Evolutionary conservation across 2,797 vertebrate species (phyloP).

Genomic region (Anguilla megastoma): DNA sequence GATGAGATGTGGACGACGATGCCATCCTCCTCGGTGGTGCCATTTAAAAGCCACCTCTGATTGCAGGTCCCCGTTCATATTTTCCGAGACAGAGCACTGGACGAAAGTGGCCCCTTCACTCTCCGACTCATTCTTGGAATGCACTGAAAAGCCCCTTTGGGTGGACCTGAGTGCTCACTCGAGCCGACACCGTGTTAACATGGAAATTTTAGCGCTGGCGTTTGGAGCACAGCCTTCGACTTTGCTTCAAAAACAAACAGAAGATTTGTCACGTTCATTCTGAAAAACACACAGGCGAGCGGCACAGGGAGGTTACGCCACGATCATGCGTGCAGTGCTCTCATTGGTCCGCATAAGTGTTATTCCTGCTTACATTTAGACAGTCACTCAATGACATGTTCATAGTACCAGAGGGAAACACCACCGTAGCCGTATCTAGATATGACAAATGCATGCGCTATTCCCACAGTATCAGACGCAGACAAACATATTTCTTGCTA

Average conservation of each 20-base stretch:
- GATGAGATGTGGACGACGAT: neutral
- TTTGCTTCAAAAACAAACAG: neutral
- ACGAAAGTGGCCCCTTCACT: neutral
- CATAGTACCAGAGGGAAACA: neutral
- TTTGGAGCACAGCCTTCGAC: neutral
- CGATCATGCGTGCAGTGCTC: too few relatives aligned
- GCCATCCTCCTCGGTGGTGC: neutral
- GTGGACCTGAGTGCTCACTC: neutral
- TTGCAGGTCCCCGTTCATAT: neutral
- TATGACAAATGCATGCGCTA: neutral
- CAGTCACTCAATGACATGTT: neutral
- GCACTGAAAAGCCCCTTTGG: neutral
- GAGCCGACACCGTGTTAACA: neutral
- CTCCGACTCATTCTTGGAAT: neutral
- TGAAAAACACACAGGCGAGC: neutral
- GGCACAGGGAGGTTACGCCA: neutral
- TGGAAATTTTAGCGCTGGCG: neutral
- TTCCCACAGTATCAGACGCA: neutral
- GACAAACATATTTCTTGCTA: neutral
- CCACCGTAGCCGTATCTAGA: neutral
- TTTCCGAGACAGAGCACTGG: neutral
- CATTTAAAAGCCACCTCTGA: neutral
- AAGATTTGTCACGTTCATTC: neutral
- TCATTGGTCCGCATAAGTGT: neutral
- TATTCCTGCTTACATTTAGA: neutral